Conservation (phyloP, 2,797 vertebrate genomes). For the Pampus argenteus region DNA sequence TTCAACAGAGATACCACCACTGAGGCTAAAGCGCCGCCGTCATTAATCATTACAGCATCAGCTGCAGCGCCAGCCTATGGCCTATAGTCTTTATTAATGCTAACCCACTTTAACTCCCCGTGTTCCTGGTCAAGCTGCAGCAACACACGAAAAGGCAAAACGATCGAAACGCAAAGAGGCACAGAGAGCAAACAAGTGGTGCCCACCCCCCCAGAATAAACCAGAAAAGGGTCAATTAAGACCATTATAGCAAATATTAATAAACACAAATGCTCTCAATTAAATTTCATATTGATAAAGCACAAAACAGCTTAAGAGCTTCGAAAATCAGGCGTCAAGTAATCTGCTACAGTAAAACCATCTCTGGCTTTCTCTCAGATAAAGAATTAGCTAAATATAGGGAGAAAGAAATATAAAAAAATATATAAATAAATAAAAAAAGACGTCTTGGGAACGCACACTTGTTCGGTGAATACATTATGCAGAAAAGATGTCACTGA, state of each 20-base stretch:
- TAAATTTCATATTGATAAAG: constrained; percentile 59
- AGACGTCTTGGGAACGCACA: constrained; percentile 42
- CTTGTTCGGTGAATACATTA: constrained; percentile 61
- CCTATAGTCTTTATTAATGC: constrained; percentile 70
- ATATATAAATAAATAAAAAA: too few relatives aligned
- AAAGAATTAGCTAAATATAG: constrained; percentile 68
- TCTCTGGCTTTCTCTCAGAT: constrained; percentile 40
- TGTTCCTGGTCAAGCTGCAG: constrained; percentile 57
- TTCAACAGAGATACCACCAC: constrained; percentile 77
- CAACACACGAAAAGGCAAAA: constrained; percentile 26
- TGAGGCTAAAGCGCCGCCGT: constrained; percentile 58
- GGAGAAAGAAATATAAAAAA: not conserved
- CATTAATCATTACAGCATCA: constrained; percentile 78
- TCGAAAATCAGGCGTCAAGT: constrained; percentile 42
- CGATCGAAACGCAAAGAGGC: constrained; percentile 29
- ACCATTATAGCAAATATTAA: constrained; percentile 16
- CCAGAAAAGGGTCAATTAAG: constrained; percentile 8
- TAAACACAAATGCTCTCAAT: constrained; percentile 43
- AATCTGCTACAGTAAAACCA: constrained; percentile 43
- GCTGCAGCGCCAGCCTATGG: constrained; percentile 46
- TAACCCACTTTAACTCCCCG: constrained; percentile 56
- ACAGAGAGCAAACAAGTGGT: constrained; percentile 31
- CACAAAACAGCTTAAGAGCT: constrained; percentile 60
- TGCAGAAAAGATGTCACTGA: constrained; percentile 61
- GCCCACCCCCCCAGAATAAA: constrained; percentile 4